Base-by-base conservation (phyloP, 2,797 vertebrate genomes). In the Sebastes umbrosus region DNA sequence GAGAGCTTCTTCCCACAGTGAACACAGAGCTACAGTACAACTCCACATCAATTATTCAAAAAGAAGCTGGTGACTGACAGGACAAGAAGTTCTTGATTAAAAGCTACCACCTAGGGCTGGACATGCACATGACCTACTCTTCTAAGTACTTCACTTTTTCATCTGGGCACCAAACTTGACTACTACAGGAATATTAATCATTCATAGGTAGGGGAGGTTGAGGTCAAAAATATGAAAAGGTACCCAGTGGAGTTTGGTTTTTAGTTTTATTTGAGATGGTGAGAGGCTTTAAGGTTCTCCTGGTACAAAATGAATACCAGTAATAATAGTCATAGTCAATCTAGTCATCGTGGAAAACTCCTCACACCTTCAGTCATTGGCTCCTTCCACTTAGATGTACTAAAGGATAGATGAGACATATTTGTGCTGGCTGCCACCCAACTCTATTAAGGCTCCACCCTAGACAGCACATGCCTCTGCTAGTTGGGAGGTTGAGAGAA, bases 381-480 rank as follows among this genome's bases (percentile, higher is more conserved):
- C 62, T 55, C 13, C 31, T 59, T 75, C 74, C 31, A 8, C 57
- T 8, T 29, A 81, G 31, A 80, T 58, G 22, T 25, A 69, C 58
- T 27, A 2, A 11, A n/a, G 25, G 25, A 29, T 8, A 72, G 20
- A 75, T 59, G 68, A 73, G 73, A 82, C 31, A 62, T 75, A 75
- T 79, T 63, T 78, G 50, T 54, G 58, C 72, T 87, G 86, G 87
- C 77, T 34, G 66, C 57, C 32, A 14, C 73, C 68, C 74, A 83
- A 25, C 59, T 55, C 29, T 18, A 70, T 62, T 39, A 60, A 59
- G 27, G 22, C 75, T 76, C 69, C 75, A 79, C 82, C 79, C 68
- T 9, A 1, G 20, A 39, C 14, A 8, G 67, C 77, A 69, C 84
- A 88, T 57, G 84, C 81, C 79, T 70, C 77, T 62, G 74, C 90